phyloP scores from a whole-genome alignment of 2,888 invertebrate species.

The Epinotia demarniana region DNA sequence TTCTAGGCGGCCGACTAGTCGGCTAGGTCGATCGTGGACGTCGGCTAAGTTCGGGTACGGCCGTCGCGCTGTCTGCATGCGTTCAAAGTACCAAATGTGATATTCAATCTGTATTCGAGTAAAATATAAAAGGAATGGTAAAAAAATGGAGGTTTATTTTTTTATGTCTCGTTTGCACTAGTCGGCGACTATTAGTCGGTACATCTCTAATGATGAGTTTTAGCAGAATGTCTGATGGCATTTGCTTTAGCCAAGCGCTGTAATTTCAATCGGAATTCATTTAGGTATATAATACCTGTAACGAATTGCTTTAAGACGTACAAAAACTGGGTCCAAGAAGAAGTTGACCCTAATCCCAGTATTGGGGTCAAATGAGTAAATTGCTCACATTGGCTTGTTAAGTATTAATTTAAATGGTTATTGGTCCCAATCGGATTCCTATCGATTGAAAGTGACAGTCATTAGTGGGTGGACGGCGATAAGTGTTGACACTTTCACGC shows the following conservation, averaged over 20 bases:
- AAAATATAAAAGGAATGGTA: too few relatives aligned
- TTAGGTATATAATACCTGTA: slow-evolving; percentile 2
- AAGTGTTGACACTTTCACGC: slow-evolving; percentile 43
- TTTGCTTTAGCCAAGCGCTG: not conserved
- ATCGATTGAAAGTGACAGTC: slow-evolving; percentile 57
- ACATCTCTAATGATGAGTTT: too few relatives aligned
- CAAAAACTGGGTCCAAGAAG: slow-evolving; percentile 51
- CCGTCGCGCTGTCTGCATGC: too few relatives aligned
- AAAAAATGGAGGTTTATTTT: too few relatives aligned
- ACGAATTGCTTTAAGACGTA: slow-evolving; percentile 11
- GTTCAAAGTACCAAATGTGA: too few relatives aligned
- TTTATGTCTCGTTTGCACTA: too few relatives aligned
- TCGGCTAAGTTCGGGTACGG: too few relatives aligned
- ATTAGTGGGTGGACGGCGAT: slow-evolving; percentile 7
- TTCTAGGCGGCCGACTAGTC: too few relatives aligned
- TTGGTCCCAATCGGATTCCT: slow-evolving; percentile 60
- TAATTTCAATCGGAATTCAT: slow-evolving; percentile 2
- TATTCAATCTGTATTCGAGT: too few relatives aligned
- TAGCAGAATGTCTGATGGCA: not conserved
- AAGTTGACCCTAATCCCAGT: slow-evolving; percentile 62
- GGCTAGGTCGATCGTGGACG: too few relatives aligned
- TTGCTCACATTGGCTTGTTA: slow-evolving; percentile 58
- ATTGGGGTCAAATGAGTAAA: slow-evolving; percentile 57
- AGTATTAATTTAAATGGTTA: slow-evolving; percentile 67
- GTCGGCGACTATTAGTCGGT: too few relatives aligned